Base-by-base conservation (phyloP, 2,113 vertebrate species). In the Platysteira castanea region DNA sequence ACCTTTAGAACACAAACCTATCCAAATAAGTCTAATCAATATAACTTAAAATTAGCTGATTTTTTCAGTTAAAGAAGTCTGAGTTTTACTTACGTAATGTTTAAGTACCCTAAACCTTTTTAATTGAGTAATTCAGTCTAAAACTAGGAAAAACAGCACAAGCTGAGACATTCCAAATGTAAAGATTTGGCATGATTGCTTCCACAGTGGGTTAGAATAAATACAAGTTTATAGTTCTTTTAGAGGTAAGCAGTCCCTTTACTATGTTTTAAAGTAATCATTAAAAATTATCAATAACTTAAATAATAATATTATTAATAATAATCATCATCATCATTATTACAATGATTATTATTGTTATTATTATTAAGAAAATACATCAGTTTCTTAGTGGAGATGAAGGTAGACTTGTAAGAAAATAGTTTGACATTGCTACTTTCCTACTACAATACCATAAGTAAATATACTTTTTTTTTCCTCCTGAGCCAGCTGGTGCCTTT, bases 311-410 rank as follows among this genome's bases (percentile, higher is more conserved):
- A 44, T 30, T 33, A 22, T 30, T 33, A 22, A 27, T 57, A 9
- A 33, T 22, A 1, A n/a, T 49, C 2, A 80, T 31, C 2, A 1
- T 4, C 14, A 59, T 57, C 3, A 57, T 44, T 11, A 54, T 37
- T 1, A 41, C 4, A 1, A 49, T 33, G 9, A 73, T 42, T 3
- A 18, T 35, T 2, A n/a, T 23, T 44, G 3, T 27, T 39, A 9
- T 37, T 31, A 37, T 39, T 33, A 23, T n/a, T 56, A 28, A 1
- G 37, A 73, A 85, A 75, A 52, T 15, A 26, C 7, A 57, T 33
- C 37, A 76, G 6, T 41, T 77, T 86, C 65, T 65, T 81, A 89
- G 70, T 2, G 3, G 24, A 49, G 9, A 71, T 44, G 49, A 90
- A 83, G 30, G 27, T 44, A 88, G 8, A 76, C 7, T 41, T 60